Conservation (phyloP, 2,888 invertebrate genomes). For the Hirtodrosophila histrioides region DNA sequence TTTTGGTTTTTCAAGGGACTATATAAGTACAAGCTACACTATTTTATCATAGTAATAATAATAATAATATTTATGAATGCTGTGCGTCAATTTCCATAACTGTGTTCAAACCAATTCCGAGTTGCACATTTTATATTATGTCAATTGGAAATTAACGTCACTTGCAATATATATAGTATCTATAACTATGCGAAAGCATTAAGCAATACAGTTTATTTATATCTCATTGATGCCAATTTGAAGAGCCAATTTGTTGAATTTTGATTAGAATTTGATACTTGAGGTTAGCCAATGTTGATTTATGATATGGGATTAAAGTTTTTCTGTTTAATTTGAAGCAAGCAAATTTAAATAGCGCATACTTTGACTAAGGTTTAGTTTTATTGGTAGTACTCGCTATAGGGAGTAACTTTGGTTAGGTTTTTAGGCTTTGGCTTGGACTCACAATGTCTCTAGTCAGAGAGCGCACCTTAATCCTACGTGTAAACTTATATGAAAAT, state of each 20-base stretch:
- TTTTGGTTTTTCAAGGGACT: neutral
- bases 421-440: slow-evolving; percentile 42
- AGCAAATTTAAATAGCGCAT: slow-evolving; percentile 52
- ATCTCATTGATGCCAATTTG: slow-evolving; percentile 34
- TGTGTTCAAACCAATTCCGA: slow-evolving; percentile 11
- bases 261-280: neutral
- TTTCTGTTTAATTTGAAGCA: slow-evolving; percentile 26
- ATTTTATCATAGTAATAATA: neutral
- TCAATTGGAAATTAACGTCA: slow-evolving; percentile 48
- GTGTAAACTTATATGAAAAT: slow-evolving; percentile 79
- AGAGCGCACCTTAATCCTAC: slow-evolving; percentile 81
- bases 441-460: slow-evolving; percentile 82
- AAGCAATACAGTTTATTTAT: slow-evolving; percentile 25
- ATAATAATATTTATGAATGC: slow-evolving; percentile 4
- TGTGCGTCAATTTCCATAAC: slow-evolving; percentile 45
- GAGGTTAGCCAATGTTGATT: slow-evolving; percentile 23
- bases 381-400: slow-evolving; percentile 14
- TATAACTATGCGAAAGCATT: slow-evolving; percentile 33
- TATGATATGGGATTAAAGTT: neutral
- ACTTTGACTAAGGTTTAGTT: slow-evolving; percentile 27
- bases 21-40: slow-evolving; percentile 29
- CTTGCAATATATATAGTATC: slow-evolving; percentile 26
- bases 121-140: slow-evolving; percentile 1
- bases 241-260: slow-evolving; percentile 41
- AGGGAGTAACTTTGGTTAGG: slow-evolving; percentile 10